Evolutionary conservation across 2,888 invertebrate genomes (phyloP), one percentile per base, ranked within the genome.

Genomic region (Eucriotettix oculatus): DNA sequence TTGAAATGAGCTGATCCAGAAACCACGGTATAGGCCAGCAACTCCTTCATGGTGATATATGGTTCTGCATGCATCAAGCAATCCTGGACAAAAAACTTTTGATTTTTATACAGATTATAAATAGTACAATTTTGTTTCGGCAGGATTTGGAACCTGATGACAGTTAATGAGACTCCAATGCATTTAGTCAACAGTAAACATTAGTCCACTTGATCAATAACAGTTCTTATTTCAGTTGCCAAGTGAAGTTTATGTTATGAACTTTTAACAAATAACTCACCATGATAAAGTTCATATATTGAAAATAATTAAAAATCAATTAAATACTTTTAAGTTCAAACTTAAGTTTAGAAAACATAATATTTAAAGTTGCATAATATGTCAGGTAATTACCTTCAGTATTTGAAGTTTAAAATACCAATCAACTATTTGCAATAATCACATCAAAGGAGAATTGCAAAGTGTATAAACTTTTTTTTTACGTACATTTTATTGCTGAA

Each of bases 1-100:
- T 71, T 82, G 81, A 63, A 87, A 84, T 62, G 93, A 91, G 59
- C 92, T 94, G 61, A 97, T 80, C 93, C 94, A 95, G 72, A 96
- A 97, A 1, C 97, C 97, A 68, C 90, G 80, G 71, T 98, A 98
- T 0, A 98, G 76, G 0, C 95, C 96, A 9, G 85, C 76, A 12
- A 88, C 69, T 0, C 97, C 97, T 75, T 97, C 96, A 29, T 81
- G 76, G 60, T 77, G 78, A 68, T 90, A 85, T 67, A 97, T 97
- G 76, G 94, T 94, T 43, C 79, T 76, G 67, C 89, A 89, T 9
- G 96, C 95, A 73, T 97, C 95, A 64, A 88, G 78, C 71, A 95
- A 90, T 16, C 81, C 81, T 81, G 64, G 59, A 71, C 70, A 60
- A 66, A 5, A 48, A 14, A n/a, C n/a, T 48, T 1, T 2, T 14